Evolutionary conservation across 2,797 vertebrate genomes (phyloP), one percentile per base, ranked within the genome.

Genomic region (Paguma larvata): DNA sequence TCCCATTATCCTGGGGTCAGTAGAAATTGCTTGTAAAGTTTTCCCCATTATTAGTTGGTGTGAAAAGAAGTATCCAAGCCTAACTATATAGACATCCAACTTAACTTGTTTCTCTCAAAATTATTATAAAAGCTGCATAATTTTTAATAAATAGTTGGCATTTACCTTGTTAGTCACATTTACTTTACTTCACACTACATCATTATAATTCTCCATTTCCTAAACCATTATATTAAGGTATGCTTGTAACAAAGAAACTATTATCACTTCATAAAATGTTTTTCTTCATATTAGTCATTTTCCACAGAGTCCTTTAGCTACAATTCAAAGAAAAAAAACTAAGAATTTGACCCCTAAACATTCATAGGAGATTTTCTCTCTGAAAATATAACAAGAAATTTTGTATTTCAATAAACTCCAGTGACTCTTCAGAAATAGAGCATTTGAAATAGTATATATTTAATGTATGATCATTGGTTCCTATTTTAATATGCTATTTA

Each of bases 301-400:
- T 77, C 5, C 63, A 65, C 46, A n/a, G 5, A 75, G 2, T 21
- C 21, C 73, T 73, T 86, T 72, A 80, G 30, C 30, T 93, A 44
- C 38, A 72, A 75, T 46, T 87, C 44, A 91, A 96, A 87, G 27
- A 90, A 41, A 62, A 8, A 85, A 92, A 89, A 78, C 53, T 21
- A 86, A 90, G 38, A 89, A 95, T 23, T 72, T 88, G 5, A 21
- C 6, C 48, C 62, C 16, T 51, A 83, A 72, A 82, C 32, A 62
- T 34, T 83, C 72, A 14, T 48, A 67, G 72, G 70, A 85, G 72
- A 91, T 3, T 8, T 68, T 82, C 30, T 44, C n/a, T 94, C 46
- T 78, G 21, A 97, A 89, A 93, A 77, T 92, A 38, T 63, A 53
- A 53, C 30, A 63, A 38, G 30, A 63, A 88, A 32, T 92, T 92